Conservation (phyloP, 2,797 vertebrate species). For the Petrocephalus sullivani region DNA sequence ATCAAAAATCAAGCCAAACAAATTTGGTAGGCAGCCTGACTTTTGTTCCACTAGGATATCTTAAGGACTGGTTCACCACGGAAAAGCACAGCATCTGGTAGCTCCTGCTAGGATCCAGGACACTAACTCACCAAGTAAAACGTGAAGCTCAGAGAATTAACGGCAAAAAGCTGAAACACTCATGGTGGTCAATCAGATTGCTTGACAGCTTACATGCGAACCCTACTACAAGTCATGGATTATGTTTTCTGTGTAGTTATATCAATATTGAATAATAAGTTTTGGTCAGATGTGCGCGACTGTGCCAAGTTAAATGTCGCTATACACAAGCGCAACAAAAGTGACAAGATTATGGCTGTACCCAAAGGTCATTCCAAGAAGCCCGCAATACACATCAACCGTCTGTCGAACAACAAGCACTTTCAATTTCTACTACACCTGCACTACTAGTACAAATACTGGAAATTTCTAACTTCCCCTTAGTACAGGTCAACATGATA, state of each 20-base stretch:
- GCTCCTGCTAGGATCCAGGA: not conserved
- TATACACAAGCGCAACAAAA: not conserved
- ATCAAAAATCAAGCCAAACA: not conserved
- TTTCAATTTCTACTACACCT: not conserved
- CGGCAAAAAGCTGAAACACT: not conserved
- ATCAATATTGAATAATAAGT: not conserved
- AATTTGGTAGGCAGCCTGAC: not conserved
- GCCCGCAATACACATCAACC: not conserved
- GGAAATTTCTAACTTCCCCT: not conserved
- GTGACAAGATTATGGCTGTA: not conserved
- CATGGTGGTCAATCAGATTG: not conserved
- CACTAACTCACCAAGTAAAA: not conserved
- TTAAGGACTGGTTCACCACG: not conserved
- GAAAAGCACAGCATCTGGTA: not conserved
- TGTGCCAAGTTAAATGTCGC: not conserved
- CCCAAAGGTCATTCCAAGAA: not conserved
- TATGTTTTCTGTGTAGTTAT: not conserved
- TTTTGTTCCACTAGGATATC: not conserved
- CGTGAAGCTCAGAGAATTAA: not conserved
- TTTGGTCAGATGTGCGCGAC: not conserved
- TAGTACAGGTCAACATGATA: constrained; percentile 8
- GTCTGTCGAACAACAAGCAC: not conserved
- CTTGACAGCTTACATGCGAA: not conserved
- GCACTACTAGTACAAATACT: not conserved
- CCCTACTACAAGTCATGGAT: not conserved